Evolutionary conservation across 2,797 vertebrate species (phyloP).

Genomic region (Huso huso): DNA sequence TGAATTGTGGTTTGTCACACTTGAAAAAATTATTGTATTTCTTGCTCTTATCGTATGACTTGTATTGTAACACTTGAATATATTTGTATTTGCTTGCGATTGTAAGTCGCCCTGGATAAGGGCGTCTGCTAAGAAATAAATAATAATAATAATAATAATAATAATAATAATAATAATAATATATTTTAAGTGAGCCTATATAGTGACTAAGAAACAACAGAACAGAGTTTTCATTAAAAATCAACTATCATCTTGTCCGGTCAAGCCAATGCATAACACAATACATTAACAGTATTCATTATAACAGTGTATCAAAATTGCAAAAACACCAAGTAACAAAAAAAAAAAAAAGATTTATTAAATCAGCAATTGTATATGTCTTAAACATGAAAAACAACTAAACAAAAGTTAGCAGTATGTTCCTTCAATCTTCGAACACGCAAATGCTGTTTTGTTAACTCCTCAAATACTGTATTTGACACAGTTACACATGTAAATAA

Average conservation of each 20-base stretch:
- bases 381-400: background rate
- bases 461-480: background rate
- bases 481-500: background rate
- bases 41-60: too few species aligned
- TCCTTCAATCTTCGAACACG: background rate
- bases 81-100: too few species aligned
- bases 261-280: background rate
- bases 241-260: too few species aligned
- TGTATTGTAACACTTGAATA: too few species aligned
- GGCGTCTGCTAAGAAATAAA: too few species aligned
- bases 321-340: slow-evolving; percentile 1
- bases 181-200: background rate
- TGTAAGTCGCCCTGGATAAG: too few species aligned
- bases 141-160: too few species aligned
- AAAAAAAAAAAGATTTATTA: background rate
- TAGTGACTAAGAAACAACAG: background rate
- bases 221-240: background rate
- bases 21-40: too few species aligned
- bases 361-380: background rate
- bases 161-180: too few species aligned
- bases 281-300: background rate
- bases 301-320: background rate
- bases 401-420: background rate
- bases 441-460: background rate
- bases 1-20: too few species aligned